Conservation (phyloP, 2,113 vertebrate species). For the Spilogale gracilis region DNA sequence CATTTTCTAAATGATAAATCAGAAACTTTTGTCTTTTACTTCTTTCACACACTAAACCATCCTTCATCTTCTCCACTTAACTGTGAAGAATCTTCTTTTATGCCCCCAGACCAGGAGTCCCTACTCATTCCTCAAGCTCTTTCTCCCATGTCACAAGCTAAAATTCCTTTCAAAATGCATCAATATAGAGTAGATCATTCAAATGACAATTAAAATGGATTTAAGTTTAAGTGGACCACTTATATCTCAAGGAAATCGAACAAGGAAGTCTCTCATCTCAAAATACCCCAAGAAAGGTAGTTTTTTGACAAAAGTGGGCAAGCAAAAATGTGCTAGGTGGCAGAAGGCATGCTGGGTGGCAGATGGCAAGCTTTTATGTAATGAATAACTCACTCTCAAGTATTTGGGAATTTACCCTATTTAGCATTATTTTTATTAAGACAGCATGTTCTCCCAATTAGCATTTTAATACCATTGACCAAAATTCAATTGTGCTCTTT, state of each 20-base stretch:
- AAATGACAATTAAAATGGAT: not conserved
- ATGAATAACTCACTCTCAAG: not conserved
- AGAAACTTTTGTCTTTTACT: not conserved
- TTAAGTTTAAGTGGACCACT: not conserved
- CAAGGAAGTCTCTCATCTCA: not conserved
- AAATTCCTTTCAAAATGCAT: not conserved
- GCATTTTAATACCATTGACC: not conserved
- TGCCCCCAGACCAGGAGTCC: not conserved
- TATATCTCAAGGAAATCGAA: conserved; percentile 11
- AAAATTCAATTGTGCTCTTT: not conserved
- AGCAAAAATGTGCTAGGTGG: not conserved
- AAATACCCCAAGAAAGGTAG: not conserved
- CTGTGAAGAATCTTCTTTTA: not conserved
- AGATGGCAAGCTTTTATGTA: not conserved
- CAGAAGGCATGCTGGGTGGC: not conserved
- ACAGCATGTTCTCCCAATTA: not conserved
- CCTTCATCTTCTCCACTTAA: not conserved
- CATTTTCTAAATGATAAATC: not conserved
- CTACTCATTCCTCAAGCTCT: not conserved
- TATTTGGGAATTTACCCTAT: not conserved
- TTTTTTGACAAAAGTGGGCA: not conserved
- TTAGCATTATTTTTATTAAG: not conserved
- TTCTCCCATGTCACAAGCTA: not conserved
- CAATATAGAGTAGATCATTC: not conserved
- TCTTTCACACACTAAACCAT: not conserved